A percentile compares a stretch with the other conserved stretches of the same genome.
These are phyloP conservation scores for Philereme transversata DNA, from an alignment of 2,888 invertebrate species.

Conservation along the genomic window DNA sequence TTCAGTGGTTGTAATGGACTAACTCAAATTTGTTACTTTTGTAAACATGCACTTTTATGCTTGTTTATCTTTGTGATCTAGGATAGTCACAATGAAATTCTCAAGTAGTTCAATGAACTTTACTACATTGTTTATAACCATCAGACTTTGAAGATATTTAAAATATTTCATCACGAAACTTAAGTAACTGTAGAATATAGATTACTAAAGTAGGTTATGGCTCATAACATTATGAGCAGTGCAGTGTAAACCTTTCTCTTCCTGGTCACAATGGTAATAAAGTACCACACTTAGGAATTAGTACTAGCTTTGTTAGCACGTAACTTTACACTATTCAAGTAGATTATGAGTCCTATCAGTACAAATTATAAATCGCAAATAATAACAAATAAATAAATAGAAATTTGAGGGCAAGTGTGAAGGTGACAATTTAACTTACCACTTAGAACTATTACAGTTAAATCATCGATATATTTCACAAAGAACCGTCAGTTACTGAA, in stretches of 20 bases:
- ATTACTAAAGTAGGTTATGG: conserved; percentile 59
- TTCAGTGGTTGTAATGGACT: neutral
- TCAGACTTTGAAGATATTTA: neutral
- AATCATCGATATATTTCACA: conserved; percentile 48
- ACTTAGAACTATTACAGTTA: conserved; percentile 48
- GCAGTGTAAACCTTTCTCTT: conserved; percentile 65
- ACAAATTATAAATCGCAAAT: neutral
- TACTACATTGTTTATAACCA: neutral
- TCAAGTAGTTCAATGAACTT: conserved; percentile 19
- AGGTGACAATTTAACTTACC: conserved; percentile 62
- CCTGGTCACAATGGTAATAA: conserved; percentile 37
- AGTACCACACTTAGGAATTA: conserved; percentile 9
- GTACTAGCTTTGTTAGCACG: neutral
- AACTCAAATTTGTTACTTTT: neutral
- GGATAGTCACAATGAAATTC: neutral
- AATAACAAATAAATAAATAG: conserved; percentile 49
- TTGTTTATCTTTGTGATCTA: neutral
- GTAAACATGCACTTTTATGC: too few relatives aligned
- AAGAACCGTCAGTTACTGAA: conserved; percentile 21
- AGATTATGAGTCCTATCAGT: neutral
- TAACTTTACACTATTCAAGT: neutral
- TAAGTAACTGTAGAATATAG: conserved; percentile 1
- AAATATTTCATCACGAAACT: neutral
- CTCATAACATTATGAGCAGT: conserved; percentile 40
- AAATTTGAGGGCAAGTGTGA: conserved; percentile 57